Evolutionary conservation across 2,113 vertebrate genomes (phyloP), one percentile per base, ranked within the genome.

Genomic region (Pelodiscus sinensis): DNA sequence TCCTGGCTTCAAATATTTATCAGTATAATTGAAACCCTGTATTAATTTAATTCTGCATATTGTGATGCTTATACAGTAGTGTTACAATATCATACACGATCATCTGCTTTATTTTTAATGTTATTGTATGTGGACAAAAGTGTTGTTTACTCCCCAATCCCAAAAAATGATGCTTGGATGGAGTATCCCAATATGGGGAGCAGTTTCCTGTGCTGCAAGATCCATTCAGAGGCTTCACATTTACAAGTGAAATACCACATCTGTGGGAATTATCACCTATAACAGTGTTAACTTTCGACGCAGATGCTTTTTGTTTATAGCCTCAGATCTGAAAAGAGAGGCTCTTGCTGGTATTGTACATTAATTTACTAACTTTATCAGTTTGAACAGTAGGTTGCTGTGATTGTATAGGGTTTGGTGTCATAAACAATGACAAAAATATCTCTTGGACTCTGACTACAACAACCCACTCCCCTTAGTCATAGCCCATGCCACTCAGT

Each of bases 191-290:
- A 71, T n/a, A 81, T 75, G 14, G 79, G 55, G n/a, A 56, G 84
- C 25, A 75, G 51, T 11, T 44, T 54, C 38, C 38, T 82, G 56
- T 79, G 25, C 11, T 91, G 50, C 60, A 50, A 75, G 92, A 94
- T 73, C 51, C 44, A 19, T 24, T 52, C 35, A 78, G 22, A 91
- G 52, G 16, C 92, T 85, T 93, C 81, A 78, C 65, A 91, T 95
- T 96, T 94, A 38, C 86, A 90, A 93, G 83, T 78, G 83, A 96
- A 95, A 89, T 84, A 81, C 75, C 55, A 85, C 91, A 91, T 90
- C 96, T 82, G 96, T 97, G 96, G 94, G 88, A 4, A 2, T 1
- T 93, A 0, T 11, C 82, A 29, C 52, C 50, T 92, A 95, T 88
- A 95, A 84, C 88, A 84, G 15, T 68, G 52, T 1, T 56, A 65